Evolutionary conservation across 2,888 invertebrate species (phyloP), one percentile per base, ranked within the genome.

Genomic region (Thymelicus sylvestris): DNA sequence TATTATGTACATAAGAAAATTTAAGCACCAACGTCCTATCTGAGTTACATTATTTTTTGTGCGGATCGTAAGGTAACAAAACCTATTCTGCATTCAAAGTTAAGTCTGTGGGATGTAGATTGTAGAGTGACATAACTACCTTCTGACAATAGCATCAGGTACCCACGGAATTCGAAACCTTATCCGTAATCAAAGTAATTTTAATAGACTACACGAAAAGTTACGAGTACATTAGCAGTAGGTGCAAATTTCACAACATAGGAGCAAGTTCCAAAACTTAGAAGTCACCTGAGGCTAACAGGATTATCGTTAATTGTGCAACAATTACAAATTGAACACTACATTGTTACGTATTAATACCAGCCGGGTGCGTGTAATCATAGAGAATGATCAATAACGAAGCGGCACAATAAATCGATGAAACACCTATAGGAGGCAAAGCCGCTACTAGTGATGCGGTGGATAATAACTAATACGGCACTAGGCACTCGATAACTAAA

Each of bases 331-430:
- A 63, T 47, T 38, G 47, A 68, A 19, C 31, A 63, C 52, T 62
- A 67, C 19, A 66, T 57, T 38, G 47, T 63, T 61, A 61, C 39
- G 19, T 31, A 67, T 39, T 63, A 19, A 61, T 44, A 67, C n/a
- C 62, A 24, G 55, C 31, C 41, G 75, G 73, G 77, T 78, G 77
- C 74, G 73, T 76, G 79, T 85, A 85, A 88, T 86, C 84, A 81
- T 79, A 78, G 78, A 81, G 82, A 84, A 84, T 81, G 81, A 83
- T 84, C 85, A 83, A 81, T 82, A 86, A 84, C 80, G 76, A 82
- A 78, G 78, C 78, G 75, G 78, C 76, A 76, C 80, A 77, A 80
- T 83, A 83, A 83, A 87, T 86, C 83, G 85, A 86, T 84, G 82
- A 81, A 83, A 85, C 80, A 80, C 82, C 82, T 82, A 78, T 76